These are phyloP conservation scores for Aromia moschata DNA, from an alignment of 2,888 invertebrate species.

Conservation along the genomic window DNA sequence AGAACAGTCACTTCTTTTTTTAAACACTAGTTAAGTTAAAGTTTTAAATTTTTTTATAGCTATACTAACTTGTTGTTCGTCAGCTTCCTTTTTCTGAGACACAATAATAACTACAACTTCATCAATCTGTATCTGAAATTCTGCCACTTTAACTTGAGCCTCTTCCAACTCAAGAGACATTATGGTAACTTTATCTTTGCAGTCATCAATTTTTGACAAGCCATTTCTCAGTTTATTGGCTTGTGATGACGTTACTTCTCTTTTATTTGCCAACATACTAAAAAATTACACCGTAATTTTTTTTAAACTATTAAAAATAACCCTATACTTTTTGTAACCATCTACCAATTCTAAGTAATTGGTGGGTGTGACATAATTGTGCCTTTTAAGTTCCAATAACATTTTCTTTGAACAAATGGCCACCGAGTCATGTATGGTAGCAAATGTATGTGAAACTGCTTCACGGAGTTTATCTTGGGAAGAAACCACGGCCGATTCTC, in stretches of 20 bases:
- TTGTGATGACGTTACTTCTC: slow-evolving; percentile 74
- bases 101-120: slow-evolving; percentile 85
- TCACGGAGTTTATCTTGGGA: slow-evolving; percentile 71
- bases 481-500: slow-evolving; percentile 56
- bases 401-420: slow-evolving; percentile 75
- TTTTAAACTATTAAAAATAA: too few relatives aligned
- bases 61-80: slow-evolving; percentile 70
- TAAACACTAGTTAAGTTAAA: too few relatives aligned
- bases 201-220: slow-evolving; percentile 87
- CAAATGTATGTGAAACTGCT: slow-evolving; percentile 78
- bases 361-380: slow-evolving; percentile 89
- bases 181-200: slow-evolving; percentile 79
- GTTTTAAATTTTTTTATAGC: too few relatives aligned
- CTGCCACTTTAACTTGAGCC: slow-evolving; percentile 78
- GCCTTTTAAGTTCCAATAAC: slow-evolving; percentile 79
- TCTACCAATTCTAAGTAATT: slow-evolving; percentile 87
- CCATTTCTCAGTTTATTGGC: slow-evolving; percentile 85
- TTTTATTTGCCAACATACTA: slow-evolving; percentile 78
- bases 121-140: slow-evolving; percentile 85
- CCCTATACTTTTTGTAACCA: slow-evolving; percentile 78
- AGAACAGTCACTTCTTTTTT: too few relatives aligned
- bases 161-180: slow-evolving; percentile 86
- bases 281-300: too few relatives aligned
- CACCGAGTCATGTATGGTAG: slow-evolving; percentile 86
- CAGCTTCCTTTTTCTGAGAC: slow-evolving; percentile 82